These are phyloP conservation scores for Rhombomys opimus DNA, from an alignment of 2,113 vertebrate genomes.

Conservation along the genomic window DNA sequence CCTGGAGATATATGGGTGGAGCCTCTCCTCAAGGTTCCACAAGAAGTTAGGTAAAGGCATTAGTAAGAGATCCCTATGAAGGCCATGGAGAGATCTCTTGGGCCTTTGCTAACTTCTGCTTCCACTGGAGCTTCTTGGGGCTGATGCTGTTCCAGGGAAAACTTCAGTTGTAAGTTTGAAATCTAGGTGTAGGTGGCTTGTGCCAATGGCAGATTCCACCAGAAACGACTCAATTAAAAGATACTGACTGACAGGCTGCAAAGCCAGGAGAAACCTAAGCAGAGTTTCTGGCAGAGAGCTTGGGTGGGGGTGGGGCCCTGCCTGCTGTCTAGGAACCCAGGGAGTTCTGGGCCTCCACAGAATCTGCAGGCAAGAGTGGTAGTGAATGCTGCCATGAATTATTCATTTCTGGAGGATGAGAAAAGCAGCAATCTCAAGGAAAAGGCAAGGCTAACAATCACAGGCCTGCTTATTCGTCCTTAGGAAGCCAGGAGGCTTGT, in stretches of 20 bases:
- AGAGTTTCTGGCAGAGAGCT: constrained; percentile 25
- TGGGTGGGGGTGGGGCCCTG: background rate
- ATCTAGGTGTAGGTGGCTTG: background rate
- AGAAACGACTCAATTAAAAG: constrained; percentile 12
- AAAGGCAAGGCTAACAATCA: constrained; percentile 68
- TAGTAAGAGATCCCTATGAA: background rate
- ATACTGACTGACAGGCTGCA: background rate
- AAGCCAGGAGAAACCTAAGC: constrained; percentile 53
- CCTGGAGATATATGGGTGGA: background rate
- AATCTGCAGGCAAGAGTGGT: constrained; percentile 39
- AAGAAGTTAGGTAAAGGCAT: constrained; percentile 37
- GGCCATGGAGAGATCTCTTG: background rate
- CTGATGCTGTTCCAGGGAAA: background rate
- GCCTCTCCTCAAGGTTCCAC: background rate
- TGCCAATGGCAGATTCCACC: background rate
- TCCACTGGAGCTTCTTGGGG: background rate
- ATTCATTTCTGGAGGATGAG: constrained; percentile 73
- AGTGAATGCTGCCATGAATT: constrained; percentile 75
- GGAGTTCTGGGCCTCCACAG: background rate
- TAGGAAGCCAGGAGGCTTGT: constrained; percentile 63
- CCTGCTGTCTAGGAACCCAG: background rate
- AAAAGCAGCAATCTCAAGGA: constrained; percentile 64
- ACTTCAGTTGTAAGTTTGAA: constrained; percentile 9
- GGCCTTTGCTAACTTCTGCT: background rate
- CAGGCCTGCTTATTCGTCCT: constrained; percentile 63